These are phyloP conservation scores for Erethizon dorsatum DNA, from an alignment of 2,797 vertebrate genomes.

Conservation along the genomic window DNA sequence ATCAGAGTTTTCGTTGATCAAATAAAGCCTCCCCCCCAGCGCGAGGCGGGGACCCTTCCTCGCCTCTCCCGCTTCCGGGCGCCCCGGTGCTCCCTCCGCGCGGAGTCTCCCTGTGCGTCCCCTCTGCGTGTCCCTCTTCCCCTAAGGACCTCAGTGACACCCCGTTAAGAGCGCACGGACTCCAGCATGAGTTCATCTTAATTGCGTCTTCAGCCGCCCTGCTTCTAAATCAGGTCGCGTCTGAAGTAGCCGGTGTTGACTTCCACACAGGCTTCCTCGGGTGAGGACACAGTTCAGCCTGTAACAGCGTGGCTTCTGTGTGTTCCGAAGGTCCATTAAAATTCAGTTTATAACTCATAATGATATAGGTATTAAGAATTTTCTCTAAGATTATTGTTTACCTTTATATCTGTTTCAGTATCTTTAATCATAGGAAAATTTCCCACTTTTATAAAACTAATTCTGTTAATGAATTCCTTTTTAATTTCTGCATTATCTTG, in stretches of 20 bases:
- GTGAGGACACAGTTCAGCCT: background rate
- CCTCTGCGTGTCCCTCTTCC: no score
- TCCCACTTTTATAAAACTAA: conserved; percentile 30
- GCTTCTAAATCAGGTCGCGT: background rate
- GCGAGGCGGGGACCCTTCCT: background rate
- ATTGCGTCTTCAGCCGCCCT: background rate
- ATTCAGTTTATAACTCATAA: background rate
- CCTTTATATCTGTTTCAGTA: conserved; percentile 15
- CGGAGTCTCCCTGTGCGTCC: no score
- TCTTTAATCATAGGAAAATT: conserved; percentile 33
- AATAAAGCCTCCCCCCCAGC: background rate
- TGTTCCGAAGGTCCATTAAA: background rate
- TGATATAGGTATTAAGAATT: no score
- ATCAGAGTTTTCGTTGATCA: background rate
- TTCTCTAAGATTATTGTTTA: background rate
- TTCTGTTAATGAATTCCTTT: conserved; percentile 34
- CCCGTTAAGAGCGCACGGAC: background rate
- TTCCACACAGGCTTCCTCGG: background rate
- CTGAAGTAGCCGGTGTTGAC: background rate
- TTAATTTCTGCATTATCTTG: background rate
- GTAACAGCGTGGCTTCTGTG: background rate
- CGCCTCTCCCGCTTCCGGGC: background rate
- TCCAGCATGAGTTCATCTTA: background rate
- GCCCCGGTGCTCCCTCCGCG: background rate
- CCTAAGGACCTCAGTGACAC: background rate